Conservation (phyloP, 2,888 invertebrate species). For the Hedychridium roseum region DNA sequence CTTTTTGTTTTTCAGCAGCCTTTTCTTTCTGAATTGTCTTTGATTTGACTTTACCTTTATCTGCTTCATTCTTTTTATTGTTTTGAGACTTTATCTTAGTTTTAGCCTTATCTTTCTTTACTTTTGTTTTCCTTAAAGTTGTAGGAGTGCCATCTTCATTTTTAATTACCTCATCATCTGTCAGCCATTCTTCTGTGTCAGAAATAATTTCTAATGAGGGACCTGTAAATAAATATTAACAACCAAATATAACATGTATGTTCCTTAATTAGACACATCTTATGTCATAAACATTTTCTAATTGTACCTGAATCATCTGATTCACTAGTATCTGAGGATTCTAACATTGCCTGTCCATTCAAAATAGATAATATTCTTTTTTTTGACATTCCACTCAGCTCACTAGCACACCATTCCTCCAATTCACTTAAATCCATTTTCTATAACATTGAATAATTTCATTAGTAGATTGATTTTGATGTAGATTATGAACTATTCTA, state of each 20-base stretch:
- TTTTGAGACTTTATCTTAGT: constrained; percentile 32
- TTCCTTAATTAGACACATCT: no score
- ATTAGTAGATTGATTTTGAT: background rate
- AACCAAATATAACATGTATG: constrained; percentile 1
- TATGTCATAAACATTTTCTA: no score
- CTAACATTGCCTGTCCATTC: constrained; percentile 53
- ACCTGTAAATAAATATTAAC: constrained; percentile 40
- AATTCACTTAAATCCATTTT: constrained; percentile 54
- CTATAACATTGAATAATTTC: constrained; percentile 30
- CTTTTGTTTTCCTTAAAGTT: constrained; percentile 29
- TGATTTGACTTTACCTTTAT: constrained; percentile 33
- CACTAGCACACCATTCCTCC: constrained; percentile 56
- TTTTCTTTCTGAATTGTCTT: constrained; percentile 25
- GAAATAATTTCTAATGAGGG: constrained; percentile 62
- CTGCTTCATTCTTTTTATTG: constrained; percentile 29
- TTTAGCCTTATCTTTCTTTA: constrained; percentile 36
- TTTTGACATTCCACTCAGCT: constrained; percentile 60
- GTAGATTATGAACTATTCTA: background rate
- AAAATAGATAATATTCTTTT: constrained; percentile 53
- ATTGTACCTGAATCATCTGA: constrained; percentile 57
- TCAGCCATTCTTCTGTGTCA: constrained; percentile 59
- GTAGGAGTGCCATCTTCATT: constrained; percentile 42
- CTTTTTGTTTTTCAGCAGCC: constrained; percentile 17
- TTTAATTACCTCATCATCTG: constrained; percentile 44
- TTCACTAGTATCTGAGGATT: constrained; percentile 60